phyloP scores from a whole-genome alignment of 2,888 invertebrate species.

The Ophion ellenae region DNA sequence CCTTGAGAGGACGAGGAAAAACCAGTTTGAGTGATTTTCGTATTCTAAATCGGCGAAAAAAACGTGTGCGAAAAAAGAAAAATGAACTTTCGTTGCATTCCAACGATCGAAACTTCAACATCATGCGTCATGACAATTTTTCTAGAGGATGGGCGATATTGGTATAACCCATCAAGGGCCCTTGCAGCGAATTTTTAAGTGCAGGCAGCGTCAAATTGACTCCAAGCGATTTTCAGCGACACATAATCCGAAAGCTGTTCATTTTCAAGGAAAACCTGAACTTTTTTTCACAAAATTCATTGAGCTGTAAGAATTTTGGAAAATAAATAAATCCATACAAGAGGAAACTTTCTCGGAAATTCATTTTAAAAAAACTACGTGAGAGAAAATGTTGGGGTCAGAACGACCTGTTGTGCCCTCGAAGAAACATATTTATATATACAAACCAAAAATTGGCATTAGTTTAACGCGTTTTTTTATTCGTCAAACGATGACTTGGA shows the following conservation, averaged over 20 bases:
- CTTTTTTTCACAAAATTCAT: not conserved
- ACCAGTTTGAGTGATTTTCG: no score
- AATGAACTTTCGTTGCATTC: no score
- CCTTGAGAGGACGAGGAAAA: no score
- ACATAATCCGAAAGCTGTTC: not conserved
- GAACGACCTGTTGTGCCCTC: not conserved
- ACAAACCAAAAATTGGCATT: slow-evolving; percentile 6
- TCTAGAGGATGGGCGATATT: no score
- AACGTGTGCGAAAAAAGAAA: no score
- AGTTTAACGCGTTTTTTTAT: not conserved
- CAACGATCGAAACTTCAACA: no score
- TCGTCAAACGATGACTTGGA: not conserved
- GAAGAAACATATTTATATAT: not conserved
- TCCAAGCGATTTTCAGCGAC: not conserved
- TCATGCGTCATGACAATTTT: not conserved
- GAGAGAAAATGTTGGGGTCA: no score
- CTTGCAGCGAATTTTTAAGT: not conserved
- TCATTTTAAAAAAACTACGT: not conserved
- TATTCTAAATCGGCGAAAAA: no score
- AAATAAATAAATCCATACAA: not conserved
- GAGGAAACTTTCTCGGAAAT: not conserved
- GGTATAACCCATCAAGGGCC: not conserved
- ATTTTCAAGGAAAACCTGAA: not conserved
- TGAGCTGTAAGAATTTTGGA: no score
- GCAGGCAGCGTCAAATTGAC: not conserved